Evolutionary conservation across 2,888 invertebrate species (phyloP).

Genomic region (Cartodere bifasciata): DNA sequence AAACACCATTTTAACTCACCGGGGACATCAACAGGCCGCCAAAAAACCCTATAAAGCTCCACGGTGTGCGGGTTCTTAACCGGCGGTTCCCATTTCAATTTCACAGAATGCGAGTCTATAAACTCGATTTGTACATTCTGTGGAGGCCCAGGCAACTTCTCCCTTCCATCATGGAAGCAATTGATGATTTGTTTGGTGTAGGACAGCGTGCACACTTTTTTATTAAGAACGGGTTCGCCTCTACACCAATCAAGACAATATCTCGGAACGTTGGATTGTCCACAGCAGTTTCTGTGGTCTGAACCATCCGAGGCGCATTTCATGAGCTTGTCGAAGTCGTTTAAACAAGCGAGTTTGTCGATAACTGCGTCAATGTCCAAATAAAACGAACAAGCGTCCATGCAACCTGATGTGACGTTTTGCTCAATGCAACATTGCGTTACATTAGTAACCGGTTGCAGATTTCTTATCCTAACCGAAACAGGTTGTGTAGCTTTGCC

Average conservation of each 20-base stretch:
- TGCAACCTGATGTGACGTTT: conserved; percentile 66
- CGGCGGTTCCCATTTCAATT: conserved; percentile 64
- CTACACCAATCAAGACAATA: conserved; percentile 76
- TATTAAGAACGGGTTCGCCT: conserved; percentile 55
- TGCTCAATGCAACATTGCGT: conserved; percentile 69
- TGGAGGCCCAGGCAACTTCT: conserved; percentile 71
- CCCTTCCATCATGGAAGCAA: conserved; percentile 70
- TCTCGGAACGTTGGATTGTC: conserved; percentile 64
- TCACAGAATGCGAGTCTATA: conserved; percentile 44
- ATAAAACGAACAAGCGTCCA: conserved; percentile 74
- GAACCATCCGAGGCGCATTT: conserved; percentile 71
- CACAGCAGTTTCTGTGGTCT: conserved; percentile 76
- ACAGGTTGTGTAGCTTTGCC: conserved; percentile 61
- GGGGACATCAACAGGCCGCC: conserved; percentile 50
- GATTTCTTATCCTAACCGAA: conserved; percentile 54
- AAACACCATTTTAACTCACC: no score
- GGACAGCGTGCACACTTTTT: conserved; percentile 54
- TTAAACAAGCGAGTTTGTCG: conserved; percentile 67
- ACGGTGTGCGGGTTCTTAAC: conserved; percentile 71
- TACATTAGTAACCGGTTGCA: conserved; percentile 53
- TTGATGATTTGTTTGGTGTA: conserved; percentile 63
- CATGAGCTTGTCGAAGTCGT: conserved; percentile 76
- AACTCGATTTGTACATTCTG: conserved; percentile 46
- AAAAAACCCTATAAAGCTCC: conserved; percentile 72
- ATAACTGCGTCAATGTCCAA: conserved; percentile 73